phyloP scores from a whole-genome alignment of 2,113 vertebrate genomes.

The Sceloporus tristichus region DNA sequence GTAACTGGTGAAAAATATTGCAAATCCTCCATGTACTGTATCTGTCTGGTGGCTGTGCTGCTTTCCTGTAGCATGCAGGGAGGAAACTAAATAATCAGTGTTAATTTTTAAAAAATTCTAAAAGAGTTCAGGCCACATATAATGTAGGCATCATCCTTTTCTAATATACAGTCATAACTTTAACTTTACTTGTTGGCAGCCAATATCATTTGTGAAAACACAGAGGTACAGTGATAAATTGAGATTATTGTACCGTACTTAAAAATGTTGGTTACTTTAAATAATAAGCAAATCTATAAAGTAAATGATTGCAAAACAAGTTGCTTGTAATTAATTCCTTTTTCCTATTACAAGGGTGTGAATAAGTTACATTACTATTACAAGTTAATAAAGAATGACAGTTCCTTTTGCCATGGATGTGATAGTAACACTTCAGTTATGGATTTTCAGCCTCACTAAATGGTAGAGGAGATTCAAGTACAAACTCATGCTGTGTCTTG shows the following conservation, averaged over 20 bases:
- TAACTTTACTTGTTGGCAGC: neutral
- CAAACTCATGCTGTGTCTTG: no score
- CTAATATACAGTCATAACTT: neutral
- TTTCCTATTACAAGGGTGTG: neutral
- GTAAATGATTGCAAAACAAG: neutral
- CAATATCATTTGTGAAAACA: neutral
- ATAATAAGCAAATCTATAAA: neutral
- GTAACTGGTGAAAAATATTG: neutral
- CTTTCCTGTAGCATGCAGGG: neutral
- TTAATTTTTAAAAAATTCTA: neutral
- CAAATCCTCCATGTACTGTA: neutral
- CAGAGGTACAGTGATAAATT: neutral
- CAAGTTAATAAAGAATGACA: neutral
- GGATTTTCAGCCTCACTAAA: neutral
- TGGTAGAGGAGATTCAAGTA: neutral
- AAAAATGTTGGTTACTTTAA: conserved; percentile 1
- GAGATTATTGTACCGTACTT: neutral
- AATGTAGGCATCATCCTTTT: neutral
- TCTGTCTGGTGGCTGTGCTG: no score
- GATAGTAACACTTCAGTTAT: neutral
- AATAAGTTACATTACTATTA: neutral
- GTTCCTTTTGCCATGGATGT: neutral
- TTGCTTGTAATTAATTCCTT: neutral
- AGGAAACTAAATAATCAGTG: neutral
- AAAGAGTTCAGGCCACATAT: neutral